phyloP scores from a whole-genome alignment of 2,113 vertebrate species.

The Dicrurus megarhynchus region DNA sequence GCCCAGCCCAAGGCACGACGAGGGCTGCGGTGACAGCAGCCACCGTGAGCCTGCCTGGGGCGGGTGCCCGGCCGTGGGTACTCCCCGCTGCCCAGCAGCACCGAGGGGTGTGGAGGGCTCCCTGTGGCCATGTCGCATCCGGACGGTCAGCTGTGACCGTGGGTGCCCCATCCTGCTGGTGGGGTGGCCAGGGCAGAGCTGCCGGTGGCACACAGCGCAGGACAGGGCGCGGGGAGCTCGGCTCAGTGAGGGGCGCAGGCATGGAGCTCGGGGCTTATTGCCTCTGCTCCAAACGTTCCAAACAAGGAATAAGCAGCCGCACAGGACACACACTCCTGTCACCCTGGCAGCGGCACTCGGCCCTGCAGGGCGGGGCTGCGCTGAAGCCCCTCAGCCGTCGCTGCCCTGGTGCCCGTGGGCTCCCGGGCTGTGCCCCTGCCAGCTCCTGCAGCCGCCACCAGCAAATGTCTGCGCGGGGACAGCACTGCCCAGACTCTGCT shows the following conservation, averaged over 20 bases:
- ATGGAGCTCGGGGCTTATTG: neutral
- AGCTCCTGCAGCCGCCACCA: neutral
- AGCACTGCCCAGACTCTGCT: neutral
- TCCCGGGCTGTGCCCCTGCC: neutral
- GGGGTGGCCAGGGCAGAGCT: rapidly evolving
- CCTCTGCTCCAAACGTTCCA: neutral
- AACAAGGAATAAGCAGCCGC: neutral
- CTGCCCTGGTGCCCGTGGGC: neutral
- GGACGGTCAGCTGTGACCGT: rapidly evolving
- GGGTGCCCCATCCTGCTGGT: neutral
- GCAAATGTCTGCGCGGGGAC: rapidly evolving
- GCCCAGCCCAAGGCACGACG: neutral
- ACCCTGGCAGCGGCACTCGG: neutral
- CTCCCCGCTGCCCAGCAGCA: neutral
- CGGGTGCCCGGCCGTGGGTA: rapidly evolving
- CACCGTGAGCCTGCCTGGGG: rapidly evolving
- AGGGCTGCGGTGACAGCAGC: neutral
- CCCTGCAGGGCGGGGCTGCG: neutral
- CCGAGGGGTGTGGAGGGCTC: neutral
- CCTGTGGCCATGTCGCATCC: rapidly evolving
- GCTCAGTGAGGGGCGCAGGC: neutral
- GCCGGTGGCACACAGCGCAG: rapidly evolving
- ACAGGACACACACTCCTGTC: neutral
- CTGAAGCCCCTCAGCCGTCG: rapidly evolving
- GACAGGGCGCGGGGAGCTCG: rapidly evolving